Evolutionary conservation across 2,888 invertebrate species (phyloP).

Genomic region (Drosophila mulleri): DNA sequence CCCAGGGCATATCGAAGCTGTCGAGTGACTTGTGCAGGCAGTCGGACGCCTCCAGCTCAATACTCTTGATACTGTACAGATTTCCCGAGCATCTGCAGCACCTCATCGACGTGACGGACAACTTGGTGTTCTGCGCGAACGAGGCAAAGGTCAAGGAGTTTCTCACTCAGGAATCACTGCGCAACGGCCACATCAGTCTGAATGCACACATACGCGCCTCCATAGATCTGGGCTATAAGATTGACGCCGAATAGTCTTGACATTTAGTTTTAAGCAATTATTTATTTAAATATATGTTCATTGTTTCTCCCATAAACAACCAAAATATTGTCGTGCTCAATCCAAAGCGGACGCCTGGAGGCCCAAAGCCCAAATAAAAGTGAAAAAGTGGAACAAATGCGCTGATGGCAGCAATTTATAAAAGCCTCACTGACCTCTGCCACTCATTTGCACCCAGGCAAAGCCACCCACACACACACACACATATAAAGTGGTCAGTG

Average conservation of each 20-base stretch:
- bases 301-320: slow-evolving; percentile 16
- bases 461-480: slow-evolving; percentile 10
- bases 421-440: slow-evolving; percentile 62
- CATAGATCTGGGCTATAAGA: slow-evolving; percentile 84
- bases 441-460: slow-evolving; percentile 30
- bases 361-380: slow-evolving; percentile 47
- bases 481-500: slow-evolving; percentile 9
- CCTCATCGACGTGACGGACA: slow-evolving; percentile 82
- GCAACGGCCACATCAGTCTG: slow-evolving; percentile 83
- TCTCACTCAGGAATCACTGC: slow-evolving; percentile 83
- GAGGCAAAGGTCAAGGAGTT: slow-evolving; percentile 82
- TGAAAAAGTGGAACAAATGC: slow-evolving; percentile 68
- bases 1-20: slow-evolving; percentile 85
- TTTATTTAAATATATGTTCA: slow-evolving; percentile 58
- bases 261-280: slow-evolving; percentile 45
- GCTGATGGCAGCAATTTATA: slow-evolving; percentile 77
- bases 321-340: slow-evolving; percentile 22
- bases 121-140: slow-evolving; percentile 82
- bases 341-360: slow-evolving; percentile 5
- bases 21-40: slow-evolving; percentile 79
- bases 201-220: slow-evolving; percentile 84
- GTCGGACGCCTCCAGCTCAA: slow-evolving; percentile 69
- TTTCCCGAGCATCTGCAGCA: slow-evolving; percentile 78
- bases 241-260: slow-evolving; percentile 79
- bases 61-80: slow-evolving; percentile 79